Conservation (phyloP, 2,888 invertebrate genomes). For the Tachina fera region DNA sequence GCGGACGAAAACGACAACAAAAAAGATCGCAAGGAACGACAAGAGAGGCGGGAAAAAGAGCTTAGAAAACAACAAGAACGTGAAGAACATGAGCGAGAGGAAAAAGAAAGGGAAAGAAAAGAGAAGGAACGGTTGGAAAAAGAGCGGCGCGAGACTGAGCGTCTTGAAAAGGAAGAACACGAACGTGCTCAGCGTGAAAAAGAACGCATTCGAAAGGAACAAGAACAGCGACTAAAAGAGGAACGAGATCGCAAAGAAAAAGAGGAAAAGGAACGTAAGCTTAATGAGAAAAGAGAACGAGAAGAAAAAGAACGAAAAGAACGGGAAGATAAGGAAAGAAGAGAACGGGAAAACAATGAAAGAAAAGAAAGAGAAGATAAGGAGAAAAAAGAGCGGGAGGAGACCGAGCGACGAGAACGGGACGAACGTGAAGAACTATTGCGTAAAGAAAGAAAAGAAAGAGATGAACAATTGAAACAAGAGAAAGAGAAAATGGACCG, state of each 20-base stretch:
- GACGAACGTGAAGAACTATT: conserved; percentile 74
- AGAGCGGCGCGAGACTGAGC: conserved; percentile 74
- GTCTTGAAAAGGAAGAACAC: conserved; percentile 75
- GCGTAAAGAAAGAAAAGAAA: conserved; percentile 80
- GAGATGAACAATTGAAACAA: conserved; percentile 69
- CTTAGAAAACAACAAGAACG: conserved; percentile 76
- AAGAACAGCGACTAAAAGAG: conserved; percentile 75
- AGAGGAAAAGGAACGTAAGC: conserved; percentile 78
- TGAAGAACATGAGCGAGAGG: conserved; percentile 80
- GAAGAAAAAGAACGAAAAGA: conserved; percentile 72
- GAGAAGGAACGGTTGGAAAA: conserved; percentile 76
- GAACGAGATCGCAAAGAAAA: conserved; percentile 75
- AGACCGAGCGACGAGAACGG: conserved; percentile 71
- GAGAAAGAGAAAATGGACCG: conserved; percentile 51
- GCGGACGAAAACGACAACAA: conserved; percentile 74
- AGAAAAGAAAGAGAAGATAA: conserved; percentile 45
- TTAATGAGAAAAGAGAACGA: conserved; percentile 61
- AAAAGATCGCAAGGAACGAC: conserved; percentile 77
- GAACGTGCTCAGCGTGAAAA: conserved; percentile 77
- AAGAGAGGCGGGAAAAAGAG: conserved; percentile 74
- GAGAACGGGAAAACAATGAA: conserved; percentile 77
- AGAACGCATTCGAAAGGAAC: conserved; percentile 76
- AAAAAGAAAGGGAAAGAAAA: conserved; percentile 74
- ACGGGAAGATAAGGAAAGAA: conserved; percentile 75
- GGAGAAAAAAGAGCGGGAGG: conserved; percentile 75